Base-by-base conservation (phyloP, 2,888 invertebrate species). In the Meteorus colon region DNA sequence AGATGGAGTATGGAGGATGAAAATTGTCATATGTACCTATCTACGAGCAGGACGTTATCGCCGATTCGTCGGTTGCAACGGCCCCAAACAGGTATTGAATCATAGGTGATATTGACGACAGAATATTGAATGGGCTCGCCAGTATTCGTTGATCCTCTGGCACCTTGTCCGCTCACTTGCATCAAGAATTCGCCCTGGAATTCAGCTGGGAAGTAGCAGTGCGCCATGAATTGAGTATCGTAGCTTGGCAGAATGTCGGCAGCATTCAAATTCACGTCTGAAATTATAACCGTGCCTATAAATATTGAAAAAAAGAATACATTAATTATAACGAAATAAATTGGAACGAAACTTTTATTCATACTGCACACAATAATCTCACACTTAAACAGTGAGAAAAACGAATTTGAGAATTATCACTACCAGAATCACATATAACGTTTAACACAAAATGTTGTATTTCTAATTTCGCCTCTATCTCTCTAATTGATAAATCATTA, bases 81-180 rank as follows among this genome's bases (percentile, higher is more conserved):
- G 24, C 94, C 94, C 93, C 93, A 94, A 75, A 93, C 92, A 8
- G 93, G 92, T 82, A 94, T 93, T 37, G 92, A 91, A 81, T 92
- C 92, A 76, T 91, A 91, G n/a, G 92, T 92, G 80, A 94, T 92
- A 83, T 92, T 92, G 75, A 94, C 90, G 70, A 90, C 88, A 73
- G 92, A 92, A 85, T 93, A 93, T 79, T 92, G 92, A 76, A 93
- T 91, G 75, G 90, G 90, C 80, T 91, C 91, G n/a, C 89, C 89
- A 12, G 88, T 87, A 79, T 88, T 89, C 65, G 85, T 86, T 41
- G 87, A 84, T 85, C 87, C 86, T 85, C 80, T 83, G 75, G 82
- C 83, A 78, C 84, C 85, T 79, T 83, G 83, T 75, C 86, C 86
- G 81, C 86, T 88, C 81, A 89, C 91, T 88, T 93, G 93, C 90